Percentiles rank a stretch among this genome's conserved stretches.
These are phyloP conservation scores for Huso huso DNA, from an alignment of 2,797 vertebrate genomes.

Conservation along the genomic window DNA sequence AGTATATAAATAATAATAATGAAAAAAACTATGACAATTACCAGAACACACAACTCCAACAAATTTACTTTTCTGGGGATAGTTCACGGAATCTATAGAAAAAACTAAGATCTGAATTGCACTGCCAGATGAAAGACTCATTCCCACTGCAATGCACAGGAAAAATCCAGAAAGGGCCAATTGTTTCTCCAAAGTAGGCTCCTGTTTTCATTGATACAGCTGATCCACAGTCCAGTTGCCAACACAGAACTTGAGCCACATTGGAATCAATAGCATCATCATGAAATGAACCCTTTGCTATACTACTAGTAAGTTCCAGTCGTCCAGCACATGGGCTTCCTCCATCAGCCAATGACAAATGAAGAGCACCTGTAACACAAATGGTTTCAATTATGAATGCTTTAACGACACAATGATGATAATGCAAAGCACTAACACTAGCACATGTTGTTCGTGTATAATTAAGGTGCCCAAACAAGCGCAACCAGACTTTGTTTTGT, in stretches of 20 bases:
- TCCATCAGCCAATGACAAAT: slow-evolving; percentile 3
- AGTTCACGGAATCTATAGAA: too few species aligned
- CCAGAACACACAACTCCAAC: slow-evolving; percentile 1
- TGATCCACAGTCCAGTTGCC: neutral
- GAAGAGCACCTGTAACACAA: neutral
- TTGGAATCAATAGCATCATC: neutral
- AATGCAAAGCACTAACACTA: too few species aligned
- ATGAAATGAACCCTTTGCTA: neutral
- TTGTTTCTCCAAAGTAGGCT: slow-evolving; percentile 7
- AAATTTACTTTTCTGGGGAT: neutral
- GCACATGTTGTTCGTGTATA: too few species aligned
- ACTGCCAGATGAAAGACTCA: slow-evolving; percentile 5
- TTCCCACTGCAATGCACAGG: neutral
- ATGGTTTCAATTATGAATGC: neutral
- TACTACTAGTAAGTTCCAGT: neutral
- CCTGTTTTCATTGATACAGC: neutral
- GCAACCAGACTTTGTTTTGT: too few species aligned
- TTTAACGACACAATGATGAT: too few species aligned
- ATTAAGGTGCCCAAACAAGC: too few species aligned
- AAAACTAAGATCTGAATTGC: neutral
- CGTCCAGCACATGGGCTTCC: slow-evolving; percentile 1
- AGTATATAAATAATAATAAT: neutral
- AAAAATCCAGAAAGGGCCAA: neutral
- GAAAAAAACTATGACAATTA: neutral
- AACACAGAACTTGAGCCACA: slow-evolving; percentile 5